Evolutionary conservation across 2,113 vertebrate genomes (phyloP), one percentile per base, ranked within the genome.

Genomic region (Calyptomena viridis): DNA sequence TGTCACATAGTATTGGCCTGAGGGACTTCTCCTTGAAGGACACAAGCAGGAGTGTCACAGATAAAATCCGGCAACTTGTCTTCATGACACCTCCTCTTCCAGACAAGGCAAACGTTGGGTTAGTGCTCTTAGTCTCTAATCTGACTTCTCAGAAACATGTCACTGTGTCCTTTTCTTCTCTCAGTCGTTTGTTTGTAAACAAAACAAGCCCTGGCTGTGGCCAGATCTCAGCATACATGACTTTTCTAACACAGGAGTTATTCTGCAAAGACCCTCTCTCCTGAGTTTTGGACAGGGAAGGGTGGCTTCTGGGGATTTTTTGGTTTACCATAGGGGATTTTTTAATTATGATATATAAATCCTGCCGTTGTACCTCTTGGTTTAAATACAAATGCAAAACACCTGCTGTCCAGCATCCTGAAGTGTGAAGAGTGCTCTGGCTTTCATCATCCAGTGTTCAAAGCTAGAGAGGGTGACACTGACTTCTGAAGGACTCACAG

Each of bases 401-500:
- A 75, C 24, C 68, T 82, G 89, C 73, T 89, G 31, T 44, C 84
- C 58, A 89, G 55, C 76, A 81, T 62, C 30, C 63, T 68, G 64
- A 89, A 52, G 93, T 72, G 86, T 91, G 84, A 93, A 60, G 60
- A 82, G 78, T 0, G 0, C n/a, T 81, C 87, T 92, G 78, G 58
- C 76, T 89, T 93, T 84, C 91, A 88, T n/a, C 20, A 2, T 67
- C 28, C 50, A 28, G 46, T 13, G 59, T 82, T 94, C 91, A 94
- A 94, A 97, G 88, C 6, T 9, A 89, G 56, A 10, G 49, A 75
- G 53, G 35, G 84, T 87, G 77, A 94, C 64, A 56, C 56, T 37
- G 91, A 71, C 42, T 92, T 94, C 87, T 94, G 91, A 94, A 78
- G 77, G 73, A 60, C 68, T 94, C 49, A 14, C 73, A 81, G 87